These are phyloP conservation scores for Sturmia bella DNA, from an alignment of 2,888 invertebrate species.

Conservation along the genomic window DNA sequence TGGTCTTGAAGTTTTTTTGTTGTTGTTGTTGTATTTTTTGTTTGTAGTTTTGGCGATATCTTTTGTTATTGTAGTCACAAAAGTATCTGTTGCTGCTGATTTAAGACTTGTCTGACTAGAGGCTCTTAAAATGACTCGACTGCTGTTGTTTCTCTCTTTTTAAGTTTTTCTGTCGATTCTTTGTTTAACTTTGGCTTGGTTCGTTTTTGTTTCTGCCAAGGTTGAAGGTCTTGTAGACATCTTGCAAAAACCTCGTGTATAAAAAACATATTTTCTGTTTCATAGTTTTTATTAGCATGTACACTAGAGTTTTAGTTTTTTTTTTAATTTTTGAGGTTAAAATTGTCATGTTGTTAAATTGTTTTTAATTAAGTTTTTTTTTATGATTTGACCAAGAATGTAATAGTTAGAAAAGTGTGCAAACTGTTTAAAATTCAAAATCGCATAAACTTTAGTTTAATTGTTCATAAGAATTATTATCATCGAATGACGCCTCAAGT, in stretches of 20 bases:
- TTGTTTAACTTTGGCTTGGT: constrained; percentile 43
- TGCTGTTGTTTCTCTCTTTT: constrained; percentile 21
- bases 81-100: constrained; percentile 25
- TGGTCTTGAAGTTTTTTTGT: constrained; percentile 38
- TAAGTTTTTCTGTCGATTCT: neutral
- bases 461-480: neutral
- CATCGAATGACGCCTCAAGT: neutral
- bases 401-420: neutral
- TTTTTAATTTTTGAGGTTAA: constrained; percentile 60
- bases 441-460: constrained; percentile 8
- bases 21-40: too few species aligned
- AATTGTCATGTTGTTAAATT: constrained; percentile 55
- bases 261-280: constrained; percentile 17
- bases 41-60: constrained; percentile 25
- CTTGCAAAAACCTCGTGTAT: constrained; percentile 38
- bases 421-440: neutral
- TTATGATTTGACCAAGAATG: constrained; percentile 21
- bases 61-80: constrained; percentile 37
- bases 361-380: constrained; percentile 51
- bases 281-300: constrained; percentile 22
- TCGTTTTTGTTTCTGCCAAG: constrained; percentile 39
- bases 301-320: constrained; percentile 31
- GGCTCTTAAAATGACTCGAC: constrained; percentile 42
- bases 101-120: constrained; percentile 26
- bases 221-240: constrained; percentile 59